Base-by-base conservation (phyloP, 2,113 vertebrate species). In the Psettodes erumei region DNA sequence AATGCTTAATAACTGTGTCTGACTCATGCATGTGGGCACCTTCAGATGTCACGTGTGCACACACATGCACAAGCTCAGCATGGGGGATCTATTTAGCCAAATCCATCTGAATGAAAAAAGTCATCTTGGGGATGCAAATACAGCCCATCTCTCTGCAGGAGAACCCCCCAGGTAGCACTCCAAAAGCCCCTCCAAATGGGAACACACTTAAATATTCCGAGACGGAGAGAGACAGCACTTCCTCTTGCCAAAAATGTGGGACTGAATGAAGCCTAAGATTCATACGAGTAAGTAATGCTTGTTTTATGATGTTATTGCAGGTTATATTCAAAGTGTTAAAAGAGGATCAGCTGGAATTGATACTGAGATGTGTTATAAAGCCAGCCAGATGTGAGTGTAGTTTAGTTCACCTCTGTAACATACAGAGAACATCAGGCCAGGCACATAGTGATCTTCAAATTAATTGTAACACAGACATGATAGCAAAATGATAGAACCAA, bases 321-420 rank as follows among this genome's bases (percentile, higher is more conserved):
- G 51, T 54, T 63, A 40, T 55, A 66, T 56, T 42, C 45, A 58
- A 74, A 53, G 30, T 37, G 53, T 72, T 76, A 68, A 77, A 67
- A 65, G 61, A 79, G 58, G 42, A 58, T 68, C 58, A 63, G 50
- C 40, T 77, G 55, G 19, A 43, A 28, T 18, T 62, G 47, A 18
- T 30, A 35, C 6, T 62, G 47, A 69, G 56, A 35, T 23, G 43
- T 79, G 80, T 78, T 83, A 77, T 32, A 47, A 65, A 82, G 69
- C 45, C 58, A 73, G 63, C 33, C 58, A 82, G 30, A 43, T 66
- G 69, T 70, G 47, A 78, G 75, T 21, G 77, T 61, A 11, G 51
- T 71, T 86, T 70, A 72, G 82, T 86, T 88, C 75, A 86, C 86
- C 83, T 85, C 81, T 33, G 82, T 64, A 33, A 58, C 82, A 79